Conservation (phyloP, 2,797 vertebrate species). For the Anguilla megastoma region DNA sequence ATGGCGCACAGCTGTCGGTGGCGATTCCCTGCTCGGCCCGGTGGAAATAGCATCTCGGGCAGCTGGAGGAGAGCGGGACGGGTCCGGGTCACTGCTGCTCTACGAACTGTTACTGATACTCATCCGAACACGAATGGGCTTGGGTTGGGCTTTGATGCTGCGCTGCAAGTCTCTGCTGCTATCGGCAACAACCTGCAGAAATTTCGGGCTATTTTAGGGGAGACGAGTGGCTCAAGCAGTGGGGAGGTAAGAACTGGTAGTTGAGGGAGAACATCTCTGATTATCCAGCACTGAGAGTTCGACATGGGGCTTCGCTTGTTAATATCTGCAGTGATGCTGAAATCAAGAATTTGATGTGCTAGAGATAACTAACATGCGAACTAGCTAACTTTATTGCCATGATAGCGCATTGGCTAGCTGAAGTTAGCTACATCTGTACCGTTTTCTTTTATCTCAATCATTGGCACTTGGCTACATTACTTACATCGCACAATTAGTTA, state of each 20-base stretch:
- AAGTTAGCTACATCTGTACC: background rate
- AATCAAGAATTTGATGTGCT: background rate
- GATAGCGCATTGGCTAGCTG: background rate
- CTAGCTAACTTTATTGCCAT: slow-evolving; percentile 6
- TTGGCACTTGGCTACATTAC: background rate
- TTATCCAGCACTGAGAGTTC: background rate
- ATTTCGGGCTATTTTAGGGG: slow-evolving; percentile 94
- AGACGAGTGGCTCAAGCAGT: slow-evolving; percentile 91
- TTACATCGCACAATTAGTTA: background rate
- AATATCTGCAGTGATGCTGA: background rate
- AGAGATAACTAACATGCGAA: background rate
- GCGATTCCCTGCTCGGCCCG: slow-evolving; percentile 99
- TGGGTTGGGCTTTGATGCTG: slow-evolving; percentile 92
- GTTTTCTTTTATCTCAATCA: background rate
- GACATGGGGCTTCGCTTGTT: background rate
- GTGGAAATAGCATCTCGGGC: slow-evolving; percentile 90
- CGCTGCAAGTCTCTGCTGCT: slow-evolving; percentile 91
- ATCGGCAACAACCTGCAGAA: slow-evolving; percentile 95
- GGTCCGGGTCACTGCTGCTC: slow-evolving; percentile 79
- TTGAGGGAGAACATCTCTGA: background rate
- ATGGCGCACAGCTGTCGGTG: slow-evolving; percentile 99
- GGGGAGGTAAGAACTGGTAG: slow-evolving; percentile 79
- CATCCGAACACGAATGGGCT: slow-evolving; percentile 71
- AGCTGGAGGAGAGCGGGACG: slow-evolving; percentile 84
- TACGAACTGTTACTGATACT: slow-evolving; percentile 70